Base-by-base conservation (phyloP, 2,797 vertebrate genomes). In the Varecia variegata region DNA sequence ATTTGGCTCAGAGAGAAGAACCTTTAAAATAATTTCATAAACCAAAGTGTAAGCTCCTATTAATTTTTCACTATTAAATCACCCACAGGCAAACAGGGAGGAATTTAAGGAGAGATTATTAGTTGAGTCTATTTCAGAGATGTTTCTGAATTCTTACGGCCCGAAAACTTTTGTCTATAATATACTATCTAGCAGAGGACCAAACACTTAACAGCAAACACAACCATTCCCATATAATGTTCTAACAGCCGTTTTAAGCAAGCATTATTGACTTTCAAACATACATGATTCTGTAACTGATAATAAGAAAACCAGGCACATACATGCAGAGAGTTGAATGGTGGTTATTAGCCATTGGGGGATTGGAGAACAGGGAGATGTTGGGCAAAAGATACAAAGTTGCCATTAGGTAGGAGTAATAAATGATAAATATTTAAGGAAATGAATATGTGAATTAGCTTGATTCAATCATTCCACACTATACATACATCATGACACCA, bases 11-110 rank as follows among this genome's bases (percentile, higher is more conserved):
- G 35, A 88, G 30, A 95, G 38, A 81, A 40, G 85, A 86, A 79
- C 20, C 67, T 93, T 88, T 90, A 70, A 88, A 97, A 85, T 74
- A 2, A 81, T 85, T 94, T 88, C 20, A 74, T 91, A 88, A 96
- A 58, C 35, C 70, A 60, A 79, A 93, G 85, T 3, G 3, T 56
- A 83, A 85, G 5, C 5, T 82, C 7, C 43, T 79, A 65, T 65
- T 27, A 90, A 43, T 76, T 90, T 38, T 90, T 81, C 7, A 18
- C 17, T 2, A 60, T 88, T 43, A 90, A 74, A 23, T 82, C 32
- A 92, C 18, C 25, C 43, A 88, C 6, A 38, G 43, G 50, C 7
- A 93, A 80, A 90, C 12, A 56, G 25, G 27, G 50, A 77, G 14
- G 25, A 50, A 84, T 88, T 79, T 90, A 27, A 88, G 23, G 25